A percentile compares a stretch with the other conserved stretches of the same genome.
phyloP scores from a whole-genome alignment of 2,797 vertebrate species.

The Moxostoma hubbsi region DNA sequence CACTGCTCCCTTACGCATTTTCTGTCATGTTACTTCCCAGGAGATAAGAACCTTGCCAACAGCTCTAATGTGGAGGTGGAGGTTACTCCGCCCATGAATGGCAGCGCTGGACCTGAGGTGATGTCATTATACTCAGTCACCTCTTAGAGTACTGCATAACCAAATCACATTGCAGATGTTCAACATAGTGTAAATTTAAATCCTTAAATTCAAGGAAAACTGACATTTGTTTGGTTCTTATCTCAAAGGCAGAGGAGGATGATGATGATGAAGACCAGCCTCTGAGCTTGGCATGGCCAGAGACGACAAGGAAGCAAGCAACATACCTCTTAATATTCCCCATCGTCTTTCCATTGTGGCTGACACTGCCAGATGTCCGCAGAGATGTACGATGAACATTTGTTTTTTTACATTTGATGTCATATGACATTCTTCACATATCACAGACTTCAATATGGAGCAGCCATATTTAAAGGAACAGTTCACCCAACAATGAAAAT shows the following conservation, averaged over 20 bases:
- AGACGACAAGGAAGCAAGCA: constrained; percentile 82
- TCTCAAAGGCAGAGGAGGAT: constrained; percentile 65
- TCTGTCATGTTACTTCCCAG: constrained; percentile 49
- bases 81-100: constrained; percentile 89
- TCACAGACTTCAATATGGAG: neutral
- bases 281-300: constrained; percentile 91
- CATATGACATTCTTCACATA: neutral
- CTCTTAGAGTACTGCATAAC: neutral
- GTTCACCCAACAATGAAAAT: too few relatives aligned
- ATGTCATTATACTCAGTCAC: constrained; percentile 42
- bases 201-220: neutral
- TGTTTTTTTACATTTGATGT: neutral
- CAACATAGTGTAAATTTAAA: neutral
- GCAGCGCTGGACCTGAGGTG: constrained; percentile 74
- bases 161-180: neutral
- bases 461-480: neutral
- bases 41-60: constrained; percentile 82
- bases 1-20: neutral
- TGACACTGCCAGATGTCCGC: constrained; percentile 91
- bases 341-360: constrained; percentile 91
- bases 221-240: constrained; percentile 10
- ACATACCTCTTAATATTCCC: constrained; percentile 91
- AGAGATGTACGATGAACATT: constrained; percentile 79
- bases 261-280: constrained; percentile 88
- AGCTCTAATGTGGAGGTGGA: constrained; percentile 89